A percentile compares a stretch with the other conserved stretches of the same genome.
Evolutionary conservation across 2,797 vertebrate genomes (phyloP).

Genomic region (Prunella strophiata): DNA sequence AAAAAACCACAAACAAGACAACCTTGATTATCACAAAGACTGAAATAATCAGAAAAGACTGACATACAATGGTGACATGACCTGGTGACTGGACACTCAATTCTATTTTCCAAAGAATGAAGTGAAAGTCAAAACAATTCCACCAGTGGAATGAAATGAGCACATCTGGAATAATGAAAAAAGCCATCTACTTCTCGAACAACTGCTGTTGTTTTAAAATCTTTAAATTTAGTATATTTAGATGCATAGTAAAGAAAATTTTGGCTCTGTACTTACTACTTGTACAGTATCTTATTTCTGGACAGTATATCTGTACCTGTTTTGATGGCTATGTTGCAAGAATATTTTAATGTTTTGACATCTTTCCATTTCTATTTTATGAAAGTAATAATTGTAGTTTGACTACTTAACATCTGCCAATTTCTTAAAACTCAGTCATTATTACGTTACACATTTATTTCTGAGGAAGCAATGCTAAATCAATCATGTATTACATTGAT

Average conservation of each 20-base stretch:
- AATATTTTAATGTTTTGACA: background rate
- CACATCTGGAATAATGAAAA: background rate
- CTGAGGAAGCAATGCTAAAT: background rate
- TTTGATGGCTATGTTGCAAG: background rate
- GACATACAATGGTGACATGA: background rate
- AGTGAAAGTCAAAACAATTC: background rate
- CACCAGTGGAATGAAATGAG: background rate
- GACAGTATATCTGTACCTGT: background rate
- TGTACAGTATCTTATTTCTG: background rate
- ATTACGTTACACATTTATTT: background rate
- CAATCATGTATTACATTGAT: background rate
- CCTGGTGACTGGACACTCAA: background rate
- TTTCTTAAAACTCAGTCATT: background rate
- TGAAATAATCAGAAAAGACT: background rate
- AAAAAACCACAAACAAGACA: background rate
- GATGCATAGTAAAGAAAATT: background rate
- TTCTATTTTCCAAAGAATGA: background rate
- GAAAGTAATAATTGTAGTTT: background rate
- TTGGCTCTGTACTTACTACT: background rate
- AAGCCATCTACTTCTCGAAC: background rate
- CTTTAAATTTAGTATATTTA: background rate
- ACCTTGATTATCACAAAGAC: background rate
- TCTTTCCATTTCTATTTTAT: background rate
- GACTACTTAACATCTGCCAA: background rate
- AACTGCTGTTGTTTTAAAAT: background rate